Evolutionary conservation across 2,797 vertebrate genomes (phyloP).

Genomic region (Brachyalestes nurse): DNA sequence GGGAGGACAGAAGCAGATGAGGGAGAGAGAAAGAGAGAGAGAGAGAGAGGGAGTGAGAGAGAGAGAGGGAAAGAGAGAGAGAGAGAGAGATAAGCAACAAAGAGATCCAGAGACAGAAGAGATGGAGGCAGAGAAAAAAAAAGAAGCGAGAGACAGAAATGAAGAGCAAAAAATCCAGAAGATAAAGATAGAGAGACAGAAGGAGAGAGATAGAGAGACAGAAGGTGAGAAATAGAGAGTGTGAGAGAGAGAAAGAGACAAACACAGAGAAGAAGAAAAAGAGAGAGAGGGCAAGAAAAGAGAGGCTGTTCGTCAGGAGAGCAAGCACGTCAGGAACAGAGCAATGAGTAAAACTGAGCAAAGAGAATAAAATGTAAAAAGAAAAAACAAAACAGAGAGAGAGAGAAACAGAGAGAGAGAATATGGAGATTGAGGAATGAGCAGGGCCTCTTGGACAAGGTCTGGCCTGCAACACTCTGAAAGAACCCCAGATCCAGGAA

Average conservation of each 20-base stretch:
- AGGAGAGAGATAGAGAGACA: neutral
- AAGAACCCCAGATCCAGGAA: neutral
- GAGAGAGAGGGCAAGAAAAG: neutral
- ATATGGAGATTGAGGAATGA: slow-evolving; percentile 23
- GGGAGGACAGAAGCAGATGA: neutral
- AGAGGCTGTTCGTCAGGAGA: no score
- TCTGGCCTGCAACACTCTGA: neutral
- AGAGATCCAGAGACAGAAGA: neutral
- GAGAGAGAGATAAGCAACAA: neutral
- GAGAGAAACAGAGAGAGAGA: neutral
- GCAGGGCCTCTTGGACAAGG: slow-evolving; percentile 13
- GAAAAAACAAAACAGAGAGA: neutral
- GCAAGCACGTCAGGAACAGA: neutral
- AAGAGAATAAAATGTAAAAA: neutral
- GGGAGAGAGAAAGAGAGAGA: neutral
- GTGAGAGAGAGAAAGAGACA: no score
- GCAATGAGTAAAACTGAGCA: slow-evolving; percentile 15
- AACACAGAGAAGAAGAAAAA: no score
- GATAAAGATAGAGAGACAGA: slow-evolving; percentile 24
- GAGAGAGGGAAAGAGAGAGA: slow-evolving; percentile 9
- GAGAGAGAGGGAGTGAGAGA: slow-evolving; percentile 1
- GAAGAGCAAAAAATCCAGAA: neutral
- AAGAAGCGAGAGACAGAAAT: slow-evolving; percentile 17
- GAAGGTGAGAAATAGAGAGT: neutral
- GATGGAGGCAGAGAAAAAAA: no score